phyloP scores from a whole-genome alignment of 2,797 vertebrate species.

The Columba guinea region DNA sequence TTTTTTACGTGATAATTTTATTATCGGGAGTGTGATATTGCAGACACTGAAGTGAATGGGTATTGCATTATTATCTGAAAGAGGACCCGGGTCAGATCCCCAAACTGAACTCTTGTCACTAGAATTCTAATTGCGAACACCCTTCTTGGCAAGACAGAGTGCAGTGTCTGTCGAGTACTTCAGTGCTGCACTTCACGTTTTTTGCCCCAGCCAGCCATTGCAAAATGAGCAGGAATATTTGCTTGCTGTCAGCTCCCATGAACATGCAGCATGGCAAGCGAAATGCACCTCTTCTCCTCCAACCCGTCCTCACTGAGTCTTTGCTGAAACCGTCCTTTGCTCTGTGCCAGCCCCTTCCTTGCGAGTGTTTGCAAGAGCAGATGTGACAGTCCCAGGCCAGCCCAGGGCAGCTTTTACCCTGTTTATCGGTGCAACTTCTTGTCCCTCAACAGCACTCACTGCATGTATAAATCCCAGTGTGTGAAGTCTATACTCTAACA shows the following conservation, averaged over 20 bases:
- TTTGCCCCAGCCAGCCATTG: accelerated
- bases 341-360: neutral
- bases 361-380: neutral
- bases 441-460: neutral
- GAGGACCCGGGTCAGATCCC: neutral
- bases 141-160: accelerated
- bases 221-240: neutral
- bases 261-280: accelerated
- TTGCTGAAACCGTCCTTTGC: neutral
- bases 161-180: neutral
- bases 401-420: neutral
- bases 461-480: neutral
- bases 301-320: accelerated
- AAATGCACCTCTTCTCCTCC: neutral
- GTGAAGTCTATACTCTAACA: neutral
- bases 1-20: neutral
- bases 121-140: neutral
- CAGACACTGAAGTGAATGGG: neutral
- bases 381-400: neutral
- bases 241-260: neutral
- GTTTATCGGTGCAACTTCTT: neutral
- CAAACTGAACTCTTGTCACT: neutral
- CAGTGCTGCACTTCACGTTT: accelerated
- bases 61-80: neutral
- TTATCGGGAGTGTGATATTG: neutral